phyloP scores from a whole-genome alignment of 2,797 vertebrate genomes.

The Coccyzus lansbergi region DNA sequence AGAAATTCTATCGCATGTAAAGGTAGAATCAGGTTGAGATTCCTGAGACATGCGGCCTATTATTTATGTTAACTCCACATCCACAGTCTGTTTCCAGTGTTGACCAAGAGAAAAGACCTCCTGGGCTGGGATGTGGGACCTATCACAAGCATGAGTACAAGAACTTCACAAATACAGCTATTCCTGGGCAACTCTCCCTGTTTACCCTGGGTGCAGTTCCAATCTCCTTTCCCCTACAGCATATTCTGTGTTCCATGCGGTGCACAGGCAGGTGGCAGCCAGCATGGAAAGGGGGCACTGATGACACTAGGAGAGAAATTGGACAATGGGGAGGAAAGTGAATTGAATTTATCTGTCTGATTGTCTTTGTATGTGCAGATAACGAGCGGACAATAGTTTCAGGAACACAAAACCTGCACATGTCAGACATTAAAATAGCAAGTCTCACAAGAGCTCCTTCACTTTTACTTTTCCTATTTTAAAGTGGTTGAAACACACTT shows the following conservation, averaged over 20 bases:
- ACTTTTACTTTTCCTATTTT: not conserved
- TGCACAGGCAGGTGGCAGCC: not conserved
- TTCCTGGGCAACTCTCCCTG: not conserved
- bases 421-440: not conserved
- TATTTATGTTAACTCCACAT: not conserved
- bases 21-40: not conserved
- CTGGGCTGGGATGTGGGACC: not conserved
- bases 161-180: accelerated
- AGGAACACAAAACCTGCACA: not conserved
- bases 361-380: not conserved
- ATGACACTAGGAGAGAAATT: not conserved
- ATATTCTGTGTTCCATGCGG: accelerated
- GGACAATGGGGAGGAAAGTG: not conserved
- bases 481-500: not conserved
- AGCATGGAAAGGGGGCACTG: accelerated
- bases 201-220: not conserved
- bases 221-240: not conserved
- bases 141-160: not conserved
- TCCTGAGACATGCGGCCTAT: not conserved
- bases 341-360: not conserved
- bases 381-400: not conserved
- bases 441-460: not conserved
- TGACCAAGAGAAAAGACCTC: not conserved
- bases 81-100: not conserved
- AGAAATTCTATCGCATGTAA: not conserved